Evolutionary conservation across 2,113 vertebrate species (phyloP).

Genomic region (Oryctolagus cuniculus): DNA sequence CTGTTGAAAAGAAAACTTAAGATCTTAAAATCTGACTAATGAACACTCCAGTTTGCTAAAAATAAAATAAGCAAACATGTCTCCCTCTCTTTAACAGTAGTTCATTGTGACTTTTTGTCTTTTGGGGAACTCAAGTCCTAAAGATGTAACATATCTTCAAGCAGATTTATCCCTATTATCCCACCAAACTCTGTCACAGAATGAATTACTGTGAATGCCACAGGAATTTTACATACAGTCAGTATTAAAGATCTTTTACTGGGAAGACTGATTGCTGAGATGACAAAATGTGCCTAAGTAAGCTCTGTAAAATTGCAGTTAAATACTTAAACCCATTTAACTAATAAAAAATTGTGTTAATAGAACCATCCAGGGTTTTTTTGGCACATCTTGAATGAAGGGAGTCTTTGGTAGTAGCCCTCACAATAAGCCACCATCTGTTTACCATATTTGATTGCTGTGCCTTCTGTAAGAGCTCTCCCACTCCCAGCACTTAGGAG

Average conservation of each 20-base stretch:
- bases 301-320: slow-evolving; percentile 72
- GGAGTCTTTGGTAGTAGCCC: slow-evolving; percentile 79
- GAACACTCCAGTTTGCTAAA: not conserved
- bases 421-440: slow-evolving; percentile 85
- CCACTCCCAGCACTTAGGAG: slow-evolving; percentile 84
- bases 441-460: slow-evolving; percentile 85
- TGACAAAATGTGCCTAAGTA: not conserved
- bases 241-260: not conserved
- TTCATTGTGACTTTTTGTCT: not conserved
- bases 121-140: not conserved
- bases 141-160: not conserved
- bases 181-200: not conserved
- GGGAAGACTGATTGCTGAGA: slow-evolving; percentile 48
- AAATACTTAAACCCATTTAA: slow-evolving; percentile 81
- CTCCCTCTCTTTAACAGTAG: not conserved
- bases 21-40: not conserved
- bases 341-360: slow-evolving; percentile 79
- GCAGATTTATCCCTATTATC: not conserved
- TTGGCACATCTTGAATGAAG: slow-evolving; percentile 80
- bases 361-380: slow-evolving; percentile 76
- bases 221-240: not conserved
- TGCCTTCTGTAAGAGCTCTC: slow-evolving; percentile 81
- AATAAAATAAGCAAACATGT: not conserved
- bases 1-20: not conserved
- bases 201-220: not conserved